Evolutionary conservation across 2,113 vertebrate genomes (phyloP).

Genomic region (Atractosteus spatula): DNA sequence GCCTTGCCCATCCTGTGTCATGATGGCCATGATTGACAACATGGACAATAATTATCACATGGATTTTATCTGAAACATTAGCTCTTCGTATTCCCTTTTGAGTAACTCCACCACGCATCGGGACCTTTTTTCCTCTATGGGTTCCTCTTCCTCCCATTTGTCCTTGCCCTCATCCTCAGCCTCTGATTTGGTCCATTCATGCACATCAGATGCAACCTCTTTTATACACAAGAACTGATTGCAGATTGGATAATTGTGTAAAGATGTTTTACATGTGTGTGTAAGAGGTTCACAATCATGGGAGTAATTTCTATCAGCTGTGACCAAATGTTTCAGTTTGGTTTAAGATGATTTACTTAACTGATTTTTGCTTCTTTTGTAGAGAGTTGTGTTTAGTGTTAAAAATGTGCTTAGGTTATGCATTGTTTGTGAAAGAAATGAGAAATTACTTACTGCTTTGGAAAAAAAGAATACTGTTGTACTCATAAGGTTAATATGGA

Average conservation of each 20-base stretch:
- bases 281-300: slow-evolving; percentile 8
- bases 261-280: neutral
- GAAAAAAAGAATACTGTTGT: too few relatives aligned
- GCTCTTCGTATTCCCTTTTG: neutral
- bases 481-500: too few relatives aligned
- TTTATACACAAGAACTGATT: slow-evolving; percentile 19
- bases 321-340: slow-evolving; percentile 5
- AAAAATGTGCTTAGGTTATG: too few relatives aligned
- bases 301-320: slow-evolving; percentile 4
- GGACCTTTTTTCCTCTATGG: neutral
- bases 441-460: too few relatives aligned
- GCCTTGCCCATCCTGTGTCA: slow-evolving; percentile 17
- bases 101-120: slow-evolving; percentile 1
- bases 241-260: neutral
- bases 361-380: slow-evolving; percentile 4
- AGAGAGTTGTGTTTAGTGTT: too few relatives aligned
- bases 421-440: too few relatives aligned
- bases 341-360: neutral
- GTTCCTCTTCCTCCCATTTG: neutral
- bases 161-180: slow-evolving; percentile 6
- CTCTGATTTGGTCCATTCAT: slow-evolving; percentile 11
- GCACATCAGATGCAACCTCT: slow-evolving; percentile 9
- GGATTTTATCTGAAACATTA: slow-evolving; percentile 15
- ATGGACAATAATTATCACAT: slow-evolving; percentile 20
- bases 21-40: slow-evolving; percentile 15